Percentiles rank a stretch among this genome's conserved stretches.
These are phyloP conservation scores for Orthosia gothica DNA, from an alignment of 2,888 invertebrate genomes.

Conservation along the genomic window DNA sequence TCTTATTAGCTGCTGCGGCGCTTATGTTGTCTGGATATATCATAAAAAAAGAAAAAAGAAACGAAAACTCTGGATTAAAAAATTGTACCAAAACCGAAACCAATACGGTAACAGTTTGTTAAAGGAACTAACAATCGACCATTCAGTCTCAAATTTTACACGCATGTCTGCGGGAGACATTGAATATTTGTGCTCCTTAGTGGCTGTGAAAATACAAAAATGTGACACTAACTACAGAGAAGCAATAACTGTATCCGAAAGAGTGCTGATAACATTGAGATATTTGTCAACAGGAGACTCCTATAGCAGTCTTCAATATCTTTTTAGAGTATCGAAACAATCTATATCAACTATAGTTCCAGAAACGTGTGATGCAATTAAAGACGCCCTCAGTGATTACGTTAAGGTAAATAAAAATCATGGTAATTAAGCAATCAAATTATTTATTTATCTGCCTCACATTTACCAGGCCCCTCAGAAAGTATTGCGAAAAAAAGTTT, in stretches of 20 bases:
- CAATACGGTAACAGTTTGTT: slow-evolving; percentile 37
- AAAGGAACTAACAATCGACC: slow-evolving; percentile 41
- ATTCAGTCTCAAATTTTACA: slow-evolving; percentile 45
- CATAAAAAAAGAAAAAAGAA: slow-evolving; percentile 24
- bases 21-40: slow-evolving; percentile 32
- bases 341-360: slow-evolving; percentile 28
- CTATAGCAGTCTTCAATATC: slow-evolving; percentile 16
- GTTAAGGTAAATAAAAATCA: slow-evolving; percentile 6
- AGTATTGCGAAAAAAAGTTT: too few relatives aligned
- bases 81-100: slow-evolving; percentile 34
- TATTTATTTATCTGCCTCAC: slow-evolving; percentile 24
- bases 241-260: too few relatives aligned
- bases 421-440: background rate
- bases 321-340: slow-evolving; percentile 29
- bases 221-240: too few relatives aligned
- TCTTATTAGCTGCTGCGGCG: slow-evolving; percentile 34
- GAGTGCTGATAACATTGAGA: background rate
- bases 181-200: slow-evolving; percentile 33
- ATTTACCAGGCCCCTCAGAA: too few relatives aligned
- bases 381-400: slow-evolving; percentile 18
- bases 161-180: slow-evolving; percentile 26
- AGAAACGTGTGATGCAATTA: slow-evolving; percentile 32
- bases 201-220: too few relatives aligned
- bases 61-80: slow-evolving; percentile 32
- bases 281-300: slow-evolving; percentile 23